A percentile compares a stretch with the other conserved stretches of the same genome.
Conservation (phyloP, 2,113 vertebrate genomes). For the Laticauda laticaudata region DNA sequence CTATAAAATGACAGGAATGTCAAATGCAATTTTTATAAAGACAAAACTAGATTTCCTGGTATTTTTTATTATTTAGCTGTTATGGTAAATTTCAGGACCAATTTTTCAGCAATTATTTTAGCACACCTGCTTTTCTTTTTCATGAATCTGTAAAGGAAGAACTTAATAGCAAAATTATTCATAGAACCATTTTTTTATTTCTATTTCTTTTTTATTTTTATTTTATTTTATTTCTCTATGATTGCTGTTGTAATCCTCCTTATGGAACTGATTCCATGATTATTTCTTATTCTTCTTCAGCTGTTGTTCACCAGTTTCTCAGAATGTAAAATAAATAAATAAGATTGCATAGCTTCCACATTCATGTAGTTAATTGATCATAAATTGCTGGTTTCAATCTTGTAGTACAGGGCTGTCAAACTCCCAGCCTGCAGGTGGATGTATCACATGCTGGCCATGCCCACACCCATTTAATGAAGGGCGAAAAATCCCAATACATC, state of each 20-base stretch:
- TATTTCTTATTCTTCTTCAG: neutral
- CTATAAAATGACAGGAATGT: neutral
- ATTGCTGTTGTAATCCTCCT: neutral
- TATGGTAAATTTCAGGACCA: neutral
- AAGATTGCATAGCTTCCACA: neutral
- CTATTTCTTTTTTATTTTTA: neutral
- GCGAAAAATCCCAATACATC: too few species aligned
- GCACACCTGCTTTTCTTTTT: neutral
- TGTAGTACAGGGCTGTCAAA: too few species aligned
- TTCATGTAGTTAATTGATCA: neutral
- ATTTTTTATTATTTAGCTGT: neutral
- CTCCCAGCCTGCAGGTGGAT: too few species aligned
- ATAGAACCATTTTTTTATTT: neutral
- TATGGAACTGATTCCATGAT: neutral
- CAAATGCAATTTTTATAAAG: neutral
- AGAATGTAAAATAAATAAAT: neutral
- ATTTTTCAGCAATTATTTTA: neutral
- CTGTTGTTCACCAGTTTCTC: neutral
- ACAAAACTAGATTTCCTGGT: neutral
- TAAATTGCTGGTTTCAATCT: too few species aligned
- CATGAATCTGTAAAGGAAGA: neutral
- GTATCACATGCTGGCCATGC: too few species aligned
- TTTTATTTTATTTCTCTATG: neutral
- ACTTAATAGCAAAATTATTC: neutral
- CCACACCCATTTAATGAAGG: too few species aligned